Base-by-base conservation (phyloP, 1,140 invertebrate genomes). In the Mycetomoellerius zeteki region DNA sequence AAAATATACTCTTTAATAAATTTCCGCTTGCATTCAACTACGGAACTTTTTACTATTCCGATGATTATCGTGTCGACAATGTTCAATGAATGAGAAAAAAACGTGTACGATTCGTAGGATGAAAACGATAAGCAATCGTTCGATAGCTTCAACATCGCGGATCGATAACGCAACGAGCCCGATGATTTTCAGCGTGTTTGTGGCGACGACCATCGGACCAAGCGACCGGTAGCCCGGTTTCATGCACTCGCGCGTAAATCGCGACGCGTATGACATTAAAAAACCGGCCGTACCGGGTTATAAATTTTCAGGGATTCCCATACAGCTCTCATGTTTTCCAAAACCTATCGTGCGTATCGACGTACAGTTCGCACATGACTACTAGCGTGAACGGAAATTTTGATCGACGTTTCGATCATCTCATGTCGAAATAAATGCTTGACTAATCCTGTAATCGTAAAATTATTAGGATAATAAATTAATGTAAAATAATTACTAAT, bases 1-100 rank as follows among this genome's bases (percentile, higher is more conserved):
- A 47, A 60, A 73, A 52, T 50, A 43, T 50, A 75, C 58, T 86
- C 52, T 88, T 67, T 91, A 86, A 88, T 90, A 89, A 88, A 91
- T 88, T 90, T 90, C 65, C 75, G 88, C 65, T 90, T 84, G 52
- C 52, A 72, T 67, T 58, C 76, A 56, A 72, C 47, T 67, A 54
- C 73, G 21, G 43, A 54, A 73, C 75, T 80, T 87, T 86, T 50
- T n/a, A 14, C 8, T 37, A 71, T 77, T 62, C 33, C 24, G 33
- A 60, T n/a, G 54, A 72, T 43, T 84, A 84, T 76, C 69, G 76
- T 27, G 24, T 37, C n/a, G 54, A 21, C 37, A 47, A 30, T 81
- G 67, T 52, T 64, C 50, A 37, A 30, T 21, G 33, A 47, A 24
- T 27, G 47, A 64, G 16, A 77, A 77, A 82, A 89, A 67, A 87